Base-by-base conservation (phyloP, 2,888 invertebrate species). In the Podotricha telesiphe region DNA sequence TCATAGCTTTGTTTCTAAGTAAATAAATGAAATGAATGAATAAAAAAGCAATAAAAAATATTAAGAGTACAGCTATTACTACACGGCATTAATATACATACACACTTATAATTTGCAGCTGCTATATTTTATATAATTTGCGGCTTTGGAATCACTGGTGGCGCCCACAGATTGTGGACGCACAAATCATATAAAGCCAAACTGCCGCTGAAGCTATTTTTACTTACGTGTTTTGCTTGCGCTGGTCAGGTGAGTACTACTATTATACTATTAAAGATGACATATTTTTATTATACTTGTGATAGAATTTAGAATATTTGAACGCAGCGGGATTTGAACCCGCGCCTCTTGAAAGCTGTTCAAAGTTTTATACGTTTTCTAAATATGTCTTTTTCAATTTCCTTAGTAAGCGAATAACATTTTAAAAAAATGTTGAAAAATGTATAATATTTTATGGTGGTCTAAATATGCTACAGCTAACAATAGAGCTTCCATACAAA, bases 121-220 rank as follows among this genome's bases (percentile, higher is more conserved):
- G 80, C 90, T 28, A 80, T 94, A 20, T 93, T 94, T 86, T 95
- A 95, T 72, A 88, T 94, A 55, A 86, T 93, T 2, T 94, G 94
- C 69, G 96, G 94, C 40, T 95, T 96, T 76, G 95, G 96, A 20
- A 94, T 96, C 51, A 96, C 96, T 0, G 96, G 94, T 2, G 96
- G 96, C n/a, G 96, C 94, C 0, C 96, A 96, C 84, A 88, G 96
- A 61, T 86, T 94, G 50, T 96, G 95, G 95, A 94, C 94, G 40
- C 96, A 96, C 85, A 94, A 93, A 79, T 89, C 95, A n/a, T 96
- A 94, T 81, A 96, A 95, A 86, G 96, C 95, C 0, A 95, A 93
- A 76, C 74, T 93, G 65, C 94, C 95, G 1, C 82, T 96, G 15
- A 93, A 95, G 76, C 82, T 94, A 47, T 89, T 96, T 63, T 84